Percentiles rank a stretch among this genome's conserved stretches.
phyloP scores from a whole-genome alignment of 2,797 vertebrate genomes.

The Acipenser ruthenus region DNA sequence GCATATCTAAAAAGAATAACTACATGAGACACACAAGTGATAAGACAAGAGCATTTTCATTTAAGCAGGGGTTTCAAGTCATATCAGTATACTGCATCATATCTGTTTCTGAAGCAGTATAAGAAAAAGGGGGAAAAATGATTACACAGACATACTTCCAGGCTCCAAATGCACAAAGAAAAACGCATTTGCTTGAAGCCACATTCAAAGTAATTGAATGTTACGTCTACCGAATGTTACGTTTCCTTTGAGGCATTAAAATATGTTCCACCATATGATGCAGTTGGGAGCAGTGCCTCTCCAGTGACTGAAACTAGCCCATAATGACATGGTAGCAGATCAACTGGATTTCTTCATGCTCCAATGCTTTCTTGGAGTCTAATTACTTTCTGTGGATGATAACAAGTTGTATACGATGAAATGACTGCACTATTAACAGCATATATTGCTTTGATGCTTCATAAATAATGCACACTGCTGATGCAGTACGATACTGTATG shows the following conservation, averaged over 20 bases:
- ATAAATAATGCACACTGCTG: too few species aligned
- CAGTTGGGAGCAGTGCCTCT: background rate
- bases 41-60: too few species aligned
- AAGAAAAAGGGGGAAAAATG: background rate
- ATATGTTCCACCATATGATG: background rate
- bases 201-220: background rate
- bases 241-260: constrained; percentile 2
- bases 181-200: background rate
- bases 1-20: too few species aligned
- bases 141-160: background rate
- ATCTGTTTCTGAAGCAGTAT: background rate
- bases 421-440: background rate
- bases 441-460: too few species aligned
- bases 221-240: constrained; percentile 5
- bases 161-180: background rate
- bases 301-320: background rate
- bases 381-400: background rate
- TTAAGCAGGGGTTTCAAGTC: too few species aligned
- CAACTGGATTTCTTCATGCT: background rate
- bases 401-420: background rate
- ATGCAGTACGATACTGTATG: too few species aligned
- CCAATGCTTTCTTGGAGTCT: background rate
- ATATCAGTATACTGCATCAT: too few species aligned
- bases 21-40: too few species aligned
- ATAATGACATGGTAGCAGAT: constrained; percentile 2